phyloP scores from a whole-genome alignment of 1,140 invertebrate genomes.

The Nasonia vitripennis region DNA sequence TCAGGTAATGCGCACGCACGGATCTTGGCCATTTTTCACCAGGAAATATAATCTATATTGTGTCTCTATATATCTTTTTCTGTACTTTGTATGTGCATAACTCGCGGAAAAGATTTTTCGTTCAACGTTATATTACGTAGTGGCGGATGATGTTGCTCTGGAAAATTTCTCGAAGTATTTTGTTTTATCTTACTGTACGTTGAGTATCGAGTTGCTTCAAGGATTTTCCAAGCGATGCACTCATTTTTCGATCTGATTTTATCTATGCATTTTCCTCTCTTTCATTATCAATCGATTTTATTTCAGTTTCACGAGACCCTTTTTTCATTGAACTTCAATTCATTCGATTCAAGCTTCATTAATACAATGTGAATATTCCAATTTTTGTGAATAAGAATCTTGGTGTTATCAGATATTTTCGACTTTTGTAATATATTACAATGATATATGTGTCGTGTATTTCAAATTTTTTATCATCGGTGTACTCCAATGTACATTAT shows the following conservation, averaged over 20 bases:
- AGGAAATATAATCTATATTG: conserved; percentile 6
- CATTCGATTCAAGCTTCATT: neutral
- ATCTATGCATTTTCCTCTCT: neutral
- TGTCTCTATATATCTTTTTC: neutral
- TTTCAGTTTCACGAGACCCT: neutral
- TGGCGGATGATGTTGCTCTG: neutral
- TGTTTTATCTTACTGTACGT: no score
- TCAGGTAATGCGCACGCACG: conserved; percentile 66
- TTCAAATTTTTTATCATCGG: neutral
- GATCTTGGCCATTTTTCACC: conserved; percentile 49
- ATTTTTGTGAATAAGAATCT: no score
- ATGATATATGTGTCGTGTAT: neutral
- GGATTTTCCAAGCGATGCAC: no score
- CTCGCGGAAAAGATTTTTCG: neutral
- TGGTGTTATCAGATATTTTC: no score
- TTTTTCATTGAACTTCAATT: neutral
- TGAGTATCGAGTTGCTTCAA: no score
- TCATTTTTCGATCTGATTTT: neutral
- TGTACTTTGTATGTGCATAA: neutral
- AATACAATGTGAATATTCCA: no score
- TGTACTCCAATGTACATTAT: neutral
- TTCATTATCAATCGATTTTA: neutral
- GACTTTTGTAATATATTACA: neutral
- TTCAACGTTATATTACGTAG: neutral
- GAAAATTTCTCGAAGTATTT: neutral